These are phyloP conservation scores for Allygus modestus DNA, from an alignment of 2,888 invertebrate genomes.

Conservation along the genomic window DNA sequence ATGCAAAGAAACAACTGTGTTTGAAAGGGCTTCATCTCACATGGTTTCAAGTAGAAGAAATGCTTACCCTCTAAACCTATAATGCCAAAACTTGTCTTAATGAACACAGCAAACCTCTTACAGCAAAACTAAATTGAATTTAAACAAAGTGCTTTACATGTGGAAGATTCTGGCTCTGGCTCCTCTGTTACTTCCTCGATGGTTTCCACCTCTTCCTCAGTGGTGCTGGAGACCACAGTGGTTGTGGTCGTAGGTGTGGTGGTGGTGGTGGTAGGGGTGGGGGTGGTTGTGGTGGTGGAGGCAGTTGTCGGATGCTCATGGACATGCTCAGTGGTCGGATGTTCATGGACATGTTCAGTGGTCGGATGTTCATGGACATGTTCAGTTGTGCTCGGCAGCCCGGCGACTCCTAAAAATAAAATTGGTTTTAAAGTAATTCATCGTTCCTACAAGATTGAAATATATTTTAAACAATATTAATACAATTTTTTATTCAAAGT, in stretches of 20 bases:
- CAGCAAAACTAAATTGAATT: background rate
- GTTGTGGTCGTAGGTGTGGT: background rate
- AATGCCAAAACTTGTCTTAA: no score
- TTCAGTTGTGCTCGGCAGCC: slow-evolving; percentile 27
- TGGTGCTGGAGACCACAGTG: background rate
- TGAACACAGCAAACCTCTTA: no score
- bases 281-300: slow-evolving; percentile 5
- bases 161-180: slow-evolving; percentile 7
- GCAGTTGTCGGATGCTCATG: slow-evolving; percentile 34
- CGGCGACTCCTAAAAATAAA: slow-evolving; percentile 21
- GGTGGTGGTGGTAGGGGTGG: slow-evolving; percentile 5
- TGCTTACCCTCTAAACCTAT: no score
- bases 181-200: slow-evolving; percentile 35
- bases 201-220: slow-evolving; percentile 27
- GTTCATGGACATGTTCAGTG: slow-evolving; percentile 39
- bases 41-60: no score
- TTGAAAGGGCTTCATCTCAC: no score
- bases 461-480: no score
- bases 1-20: no score
- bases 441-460: no score
- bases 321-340: slow-evolving; percentile 35
- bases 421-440: no score
- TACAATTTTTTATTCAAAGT: no score
- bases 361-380: slow-evolving; percentile 48
- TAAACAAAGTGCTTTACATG: slow-evolving; percentile 2